Evolutionary conservation across 2,888 invertebrate genomes (phyloP), one percentile per base, ranked within the genome.

Genomic region (Hyppa rectilinea): DNA sequence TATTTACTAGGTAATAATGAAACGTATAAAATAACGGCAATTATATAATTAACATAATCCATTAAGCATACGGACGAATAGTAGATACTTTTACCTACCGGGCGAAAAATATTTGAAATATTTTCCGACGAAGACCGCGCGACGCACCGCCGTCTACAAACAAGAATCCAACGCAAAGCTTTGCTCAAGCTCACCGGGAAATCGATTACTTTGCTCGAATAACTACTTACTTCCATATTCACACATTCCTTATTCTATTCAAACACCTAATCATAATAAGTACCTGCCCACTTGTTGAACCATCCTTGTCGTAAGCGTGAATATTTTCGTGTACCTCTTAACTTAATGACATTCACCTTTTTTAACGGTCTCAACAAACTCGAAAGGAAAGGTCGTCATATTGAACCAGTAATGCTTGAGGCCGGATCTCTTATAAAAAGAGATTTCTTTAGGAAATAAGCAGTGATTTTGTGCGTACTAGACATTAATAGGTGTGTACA

Each of bases 241-340:
- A 56, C 45, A 76, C 56, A 66, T 45, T 59, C 64, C 53, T 71
- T 67, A 70, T 59, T 71, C 67, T 78, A 74, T 78, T 75, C 67
- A 78, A 67, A 75, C 60, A 81, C 71, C 56, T 81, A 84, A 82
- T 82, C 82, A 75, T 68, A 65, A 65, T 81, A 78, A 84, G 84
- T 81, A 71, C 67, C 47, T 40, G 52, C 43, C 67, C 66, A 82
- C 80, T 71, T 82, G 84, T 84, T 75, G 82, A 78, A 60, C 47
- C 59, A 56, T 56, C 60, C 26, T 66, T 56, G 52, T 63, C 76
- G 71, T 62, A 68, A 55, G 64, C 62, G 29, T 77, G 36, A 66
- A 70, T 71, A 70, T 66, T 63, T 76, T 60, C 67, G 26, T 72
- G 45, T 62, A 63, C 52, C 81, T 65, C 49, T 76, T 71, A 81